Percentiles rank a stretch among this genome's conserved stretches.
Conservation (phyloP, 2,888 invertebrate genomes). For the Morinoia aosen region DNA sequence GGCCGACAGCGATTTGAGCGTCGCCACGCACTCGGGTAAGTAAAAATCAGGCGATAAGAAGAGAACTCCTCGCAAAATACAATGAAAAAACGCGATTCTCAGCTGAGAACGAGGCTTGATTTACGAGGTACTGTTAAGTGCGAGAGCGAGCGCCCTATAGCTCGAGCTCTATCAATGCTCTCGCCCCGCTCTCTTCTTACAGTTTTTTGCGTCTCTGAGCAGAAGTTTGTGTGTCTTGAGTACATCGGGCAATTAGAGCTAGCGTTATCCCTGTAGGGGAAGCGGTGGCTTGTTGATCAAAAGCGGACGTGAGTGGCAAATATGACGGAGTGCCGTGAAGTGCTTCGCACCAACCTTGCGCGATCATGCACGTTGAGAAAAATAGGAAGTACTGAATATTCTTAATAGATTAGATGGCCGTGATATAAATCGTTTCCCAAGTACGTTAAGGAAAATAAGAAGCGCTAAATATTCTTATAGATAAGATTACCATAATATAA, state of each 20-base stretch:
- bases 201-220: not conserved
- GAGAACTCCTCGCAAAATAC: not conserved
- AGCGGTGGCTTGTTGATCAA: constrained; percentile 6
- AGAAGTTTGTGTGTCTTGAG: constrained; percentile 42
- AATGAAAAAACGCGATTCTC: not conserved
- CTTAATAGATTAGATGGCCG: not conserved
- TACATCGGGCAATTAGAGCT: constrained; percentile 45
- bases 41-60: not conserved
- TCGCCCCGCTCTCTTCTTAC: constrained; percentile 17
- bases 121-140: constrained; percentile 41
- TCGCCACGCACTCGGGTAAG: not conserved
- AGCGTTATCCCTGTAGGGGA: constrained; percentile 22
- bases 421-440: no score
- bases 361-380: not conserved
- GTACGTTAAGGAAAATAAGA: no score
- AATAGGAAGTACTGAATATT: not conserved
- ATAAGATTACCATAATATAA: no score
- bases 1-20: not conserved
- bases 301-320: not conserved
- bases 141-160: not conserved
- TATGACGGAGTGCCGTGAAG: not conserved
- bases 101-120: constrained; percentile 1
- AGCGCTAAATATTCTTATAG: no score
- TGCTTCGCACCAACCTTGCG: not conserved
- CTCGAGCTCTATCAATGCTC: constrained; percentile 9